phyloP scores from a whole-genome alignment of 1,140 invertebrate genomes.

The Oryzaephilus surinamensis region DNA sequence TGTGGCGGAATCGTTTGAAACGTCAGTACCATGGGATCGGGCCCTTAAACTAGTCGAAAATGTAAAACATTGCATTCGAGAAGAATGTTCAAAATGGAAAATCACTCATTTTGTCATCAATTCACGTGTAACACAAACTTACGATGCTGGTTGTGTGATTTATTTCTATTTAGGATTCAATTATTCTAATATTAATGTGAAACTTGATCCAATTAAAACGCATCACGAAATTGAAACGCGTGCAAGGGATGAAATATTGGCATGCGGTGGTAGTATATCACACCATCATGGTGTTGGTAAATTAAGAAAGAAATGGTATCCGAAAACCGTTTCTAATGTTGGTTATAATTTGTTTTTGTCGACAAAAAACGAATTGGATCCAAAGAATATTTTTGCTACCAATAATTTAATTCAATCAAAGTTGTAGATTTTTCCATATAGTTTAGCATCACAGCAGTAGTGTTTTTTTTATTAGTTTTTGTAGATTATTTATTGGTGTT shows the following conservation, averaged over 20 bases:
- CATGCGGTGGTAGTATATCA: constrained; percentile 82
- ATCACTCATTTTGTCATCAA: constrained; percentile 60
- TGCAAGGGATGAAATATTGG: constrained; percentile 87
- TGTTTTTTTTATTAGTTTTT: not conserved
- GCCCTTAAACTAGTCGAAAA: constrained; percentile 75
- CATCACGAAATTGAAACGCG: constrained; percentile 76
- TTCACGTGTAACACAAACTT: constrained; percentile 89
- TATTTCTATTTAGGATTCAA: constrained; percentile 98
- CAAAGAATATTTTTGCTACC: constrained; percentile 85
- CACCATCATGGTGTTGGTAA: constrained; percentile 97
- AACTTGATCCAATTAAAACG: constrained; percentile 59
- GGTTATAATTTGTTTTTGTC: constrained; percentile 66
- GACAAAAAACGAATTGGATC: constrained; percentile 81
- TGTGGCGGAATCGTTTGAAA: constrained; percentile 95
- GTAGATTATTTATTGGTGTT: not conserved
- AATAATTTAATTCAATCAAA: constrained; percentile 56
- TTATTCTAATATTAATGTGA: constrained; percentile 36
- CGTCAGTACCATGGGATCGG: constrained; percentile 92
- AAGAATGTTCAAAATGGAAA: constrained; percentile 57
- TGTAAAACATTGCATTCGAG: constrained; percentile 70
- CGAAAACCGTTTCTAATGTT: constrained; percentile 58
- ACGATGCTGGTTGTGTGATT: constrained; percentile 93
- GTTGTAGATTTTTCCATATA: too few species aligned
- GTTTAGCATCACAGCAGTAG: not conserved
- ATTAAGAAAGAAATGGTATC: constrained; percentile 77